Evolutionary conservation across 1,140 invertebrate species (phyloP).

Genomic region (Galendromus occidentalis): DNA sequence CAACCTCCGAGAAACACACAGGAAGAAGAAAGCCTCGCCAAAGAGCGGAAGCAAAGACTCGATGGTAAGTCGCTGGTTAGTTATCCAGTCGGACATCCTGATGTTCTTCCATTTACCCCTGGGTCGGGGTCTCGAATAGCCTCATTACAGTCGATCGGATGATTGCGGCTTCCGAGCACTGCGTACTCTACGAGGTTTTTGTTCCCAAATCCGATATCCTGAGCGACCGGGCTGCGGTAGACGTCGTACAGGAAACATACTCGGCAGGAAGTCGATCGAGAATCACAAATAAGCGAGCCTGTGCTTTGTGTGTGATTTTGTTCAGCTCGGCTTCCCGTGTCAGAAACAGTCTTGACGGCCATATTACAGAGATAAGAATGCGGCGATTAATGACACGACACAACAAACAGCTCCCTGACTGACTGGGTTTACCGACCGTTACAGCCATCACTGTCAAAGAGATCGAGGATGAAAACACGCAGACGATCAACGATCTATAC

Average conservation of each 20-base stretch:
- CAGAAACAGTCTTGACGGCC: not conserved
- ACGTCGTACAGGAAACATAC: too few relatives aligned
- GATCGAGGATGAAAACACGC: conserved; percentile 77
- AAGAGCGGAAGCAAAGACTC: conserved; percentile 58
- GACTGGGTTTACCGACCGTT: conserved; percentile 27
- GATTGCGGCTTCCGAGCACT: too few relatives aligned
- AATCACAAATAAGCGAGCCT: too few relatives aligned
- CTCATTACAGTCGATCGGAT: too few relatives aligned
- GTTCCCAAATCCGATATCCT: too few relatives aligned
- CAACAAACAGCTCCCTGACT: conserved; percentile 14
- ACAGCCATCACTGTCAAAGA: conserved; percentile 74
- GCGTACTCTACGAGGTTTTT: too few relatives aligned
- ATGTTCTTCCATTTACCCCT: too few relatives aligned
- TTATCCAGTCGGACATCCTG: too few relatives aligned
- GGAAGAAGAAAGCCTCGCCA: conserved; percentile 56
- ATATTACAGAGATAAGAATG: not conserved
- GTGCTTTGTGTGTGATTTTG: too few relatives aligned
- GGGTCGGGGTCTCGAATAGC: too few relatives aligned
- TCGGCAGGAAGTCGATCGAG: too few relatives aligned
- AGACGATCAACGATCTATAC: conserved; percentile 78
- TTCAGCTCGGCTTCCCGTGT: not conserved
- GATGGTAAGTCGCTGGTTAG: conserved; percentile 51
- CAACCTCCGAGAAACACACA: conserved; percentile 52
- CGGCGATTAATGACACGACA: conserved; percentile 13
- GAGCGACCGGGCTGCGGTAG: too few relatives aligned